Percentiles rank a stretch among this genome's conserved stretches.
Evolutionary conservation across 2,888 invertebrate genomes (phyloP).

Genomic region (Chrysomela aeneicollis): DNA sequence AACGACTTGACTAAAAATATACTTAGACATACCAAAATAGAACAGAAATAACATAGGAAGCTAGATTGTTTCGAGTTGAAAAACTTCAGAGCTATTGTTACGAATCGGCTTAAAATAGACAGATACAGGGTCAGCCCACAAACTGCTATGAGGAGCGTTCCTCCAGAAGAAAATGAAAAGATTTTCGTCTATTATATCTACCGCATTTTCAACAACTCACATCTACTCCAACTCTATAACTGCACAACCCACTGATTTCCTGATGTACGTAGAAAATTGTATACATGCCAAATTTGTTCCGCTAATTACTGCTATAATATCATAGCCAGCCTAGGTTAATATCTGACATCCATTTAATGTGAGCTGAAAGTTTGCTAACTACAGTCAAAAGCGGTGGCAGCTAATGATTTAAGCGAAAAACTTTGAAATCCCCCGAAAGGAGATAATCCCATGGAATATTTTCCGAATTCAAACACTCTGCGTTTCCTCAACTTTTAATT

Average conservation of each 20-base stretch:
- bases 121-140: no score
- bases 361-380: conserved; percentile 27
- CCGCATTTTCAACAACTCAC: no score
- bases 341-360: conserved; percentile 26
- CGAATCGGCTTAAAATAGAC: no score
- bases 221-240: no score
- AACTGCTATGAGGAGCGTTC: no score
- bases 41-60: not conserved
- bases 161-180: no score
- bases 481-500: conserved; percentile 32
- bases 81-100: no score
- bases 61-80: no score
- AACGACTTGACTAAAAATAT: conserved; percentile 44
- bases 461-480: conserved; percentile 33
- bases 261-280: not conserved
- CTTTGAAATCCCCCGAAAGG: conserved; percentile 38
- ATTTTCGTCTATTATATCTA: no score
- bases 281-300: not conserved
- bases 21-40: conserved; percentile 28
- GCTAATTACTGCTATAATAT: conserved; percentile 24
- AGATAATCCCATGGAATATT: conserved; percentile 40
- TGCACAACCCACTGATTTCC: no score
- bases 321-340: conserved; percentile 5
- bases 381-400: conserved; percentile 29
- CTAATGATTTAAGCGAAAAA: conserved; percentile 40